Conservation (phyloP, 2,888 invertebrate genomes). For the Drosophila diplacantha region DNA sequence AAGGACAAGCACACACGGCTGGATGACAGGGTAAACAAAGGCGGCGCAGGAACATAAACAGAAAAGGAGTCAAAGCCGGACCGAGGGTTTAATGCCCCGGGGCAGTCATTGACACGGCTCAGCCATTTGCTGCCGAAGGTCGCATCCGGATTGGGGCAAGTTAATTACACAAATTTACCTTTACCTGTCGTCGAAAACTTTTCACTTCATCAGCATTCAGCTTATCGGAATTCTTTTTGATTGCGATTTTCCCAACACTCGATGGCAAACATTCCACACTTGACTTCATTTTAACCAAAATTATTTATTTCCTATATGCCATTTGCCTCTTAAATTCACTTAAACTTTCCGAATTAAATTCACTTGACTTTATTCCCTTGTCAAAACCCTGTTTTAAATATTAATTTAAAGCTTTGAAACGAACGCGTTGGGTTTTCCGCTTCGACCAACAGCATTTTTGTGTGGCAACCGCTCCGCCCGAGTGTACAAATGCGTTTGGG, state of each 20-base stretch:
- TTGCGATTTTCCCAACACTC: slow-evolving; percentile 3
- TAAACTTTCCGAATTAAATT: background rate
- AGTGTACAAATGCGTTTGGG: slow-evolving; percentile 74
- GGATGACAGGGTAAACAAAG: slow-evolving; percentile 51
- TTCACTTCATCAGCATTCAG: slow-evolving; percentile 13
- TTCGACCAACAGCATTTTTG: slow-evolving; percentile 46
- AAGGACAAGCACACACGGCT: slow-evolving; percentile 39
- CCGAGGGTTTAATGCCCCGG: slow-evolving; percentile 59
- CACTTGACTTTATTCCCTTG: background rate
- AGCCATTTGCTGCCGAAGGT: slow-evolving; percentile 33
- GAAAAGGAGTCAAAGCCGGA: slow-evolving; percentile 21
- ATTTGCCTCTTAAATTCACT: background rate
- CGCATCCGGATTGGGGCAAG: slow-evolving; percentile 9
- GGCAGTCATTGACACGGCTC: slow-evolving; percentile 62
- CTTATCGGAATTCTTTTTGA: background rate
- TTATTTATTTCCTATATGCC: background rate
- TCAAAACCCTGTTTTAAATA: slow-evolving; percentile 2
- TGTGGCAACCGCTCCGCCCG: slow-evolving; percentile 75
- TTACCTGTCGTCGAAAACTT: slow-evolving; percentile 13
- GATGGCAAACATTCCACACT: background rate
- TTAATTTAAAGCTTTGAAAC: slow-evolving; percentile 1
- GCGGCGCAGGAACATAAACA: slow-evolving; percentile 15
- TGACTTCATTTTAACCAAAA: slow-evolving; percentile 1
- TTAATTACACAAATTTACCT: slow-evolving; percentile 41
- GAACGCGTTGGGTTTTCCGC: slow-evolving; percentile 15